Percentiles rank a stretch among this genome's conserved stretches.
Conservation (phyloP, 2,113 vertebrate genomes). For the Setophaga coronata region DNA sequence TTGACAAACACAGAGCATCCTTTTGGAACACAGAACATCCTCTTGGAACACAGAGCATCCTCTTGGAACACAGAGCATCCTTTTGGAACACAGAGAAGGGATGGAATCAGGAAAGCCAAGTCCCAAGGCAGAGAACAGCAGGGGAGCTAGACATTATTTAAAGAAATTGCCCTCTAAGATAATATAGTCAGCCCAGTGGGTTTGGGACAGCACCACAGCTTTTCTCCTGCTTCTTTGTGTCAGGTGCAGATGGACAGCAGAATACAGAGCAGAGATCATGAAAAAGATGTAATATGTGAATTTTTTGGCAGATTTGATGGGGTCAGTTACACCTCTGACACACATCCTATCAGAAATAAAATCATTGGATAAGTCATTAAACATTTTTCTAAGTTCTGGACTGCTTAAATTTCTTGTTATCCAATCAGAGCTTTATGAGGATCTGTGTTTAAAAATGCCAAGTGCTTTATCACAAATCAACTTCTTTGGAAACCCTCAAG, state of each 20-base stretch:
- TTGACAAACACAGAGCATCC: neutral
- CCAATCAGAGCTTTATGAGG: neutral
- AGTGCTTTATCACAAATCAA: neutral
- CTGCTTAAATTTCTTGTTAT: neutral
- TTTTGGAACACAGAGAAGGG: neutral
- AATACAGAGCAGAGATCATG: neutral
- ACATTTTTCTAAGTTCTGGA: neutral
- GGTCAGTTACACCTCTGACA: neutral
- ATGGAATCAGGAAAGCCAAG: neutral
- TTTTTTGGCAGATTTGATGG: neutral
- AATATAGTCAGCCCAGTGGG: neutral
- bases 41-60: neutral
- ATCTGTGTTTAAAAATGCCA: neutral
- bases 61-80: neutral
- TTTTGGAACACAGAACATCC: neutral
- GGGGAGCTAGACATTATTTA: neutral
- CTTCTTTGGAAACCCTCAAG: neutral
- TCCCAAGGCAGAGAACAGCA: neutral
- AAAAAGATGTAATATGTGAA: neutral
- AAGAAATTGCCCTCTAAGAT: neutral
- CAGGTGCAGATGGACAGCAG: neutral
- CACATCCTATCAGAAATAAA: neutral
- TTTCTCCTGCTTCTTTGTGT: neutral
- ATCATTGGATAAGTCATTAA: neutral
- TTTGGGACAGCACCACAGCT: neutral